Conservation (phyloP, 2,797 vertebrate species). For the Channa striata region DNA sequence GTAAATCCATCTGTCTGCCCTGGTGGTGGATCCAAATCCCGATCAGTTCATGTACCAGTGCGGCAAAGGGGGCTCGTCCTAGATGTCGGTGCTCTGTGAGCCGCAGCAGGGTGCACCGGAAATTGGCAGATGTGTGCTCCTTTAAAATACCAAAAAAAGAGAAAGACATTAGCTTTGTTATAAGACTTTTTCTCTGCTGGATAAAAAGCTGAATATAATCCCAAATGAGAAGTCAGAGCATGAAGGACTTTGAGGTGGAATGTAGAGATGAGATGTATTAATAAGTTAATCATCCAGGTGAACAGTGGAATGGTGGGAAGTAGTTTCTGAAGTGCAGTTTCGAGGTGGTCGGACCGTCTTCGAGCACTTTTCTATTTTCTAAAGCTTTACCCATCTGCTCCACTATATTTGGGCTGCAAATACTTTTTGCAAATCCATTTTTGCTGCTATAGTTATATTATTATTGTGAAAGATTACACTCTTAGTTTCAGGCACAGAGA, state of each 20-base stretch:
- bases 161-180: constrained; percentile 25
- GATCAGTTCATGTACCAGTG: constrained; percentile 19
- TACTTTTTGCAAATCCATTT: no score
- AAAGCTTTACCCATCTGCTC: no score
- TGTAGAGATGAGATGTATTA: constrained; percentile 9
- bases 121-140: constrained; percentile 20
- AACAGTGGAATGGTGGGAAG: constrained; percentile 3
- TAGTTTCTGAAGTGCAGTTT: not conserved
- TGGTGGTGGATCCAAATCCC: constrained; percentile 50
- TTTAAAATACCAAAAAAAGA: constrained; percentile 3
- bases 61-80: constrained; percentile 15
- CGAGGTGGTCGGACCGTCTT: no score
- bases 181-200: constrained; percentile 34
- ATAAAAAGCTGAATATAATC: constrained; percentile 25
- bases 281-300: constrained; percentile 28
- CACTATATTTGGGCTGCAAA: no score
- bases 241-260: not conserved
- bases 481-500: no score
- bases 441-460: no score
- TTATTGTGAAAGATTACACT: no score
- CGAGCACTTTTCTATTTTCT: no score
- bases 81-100: constrained; percentile 25
- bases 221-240: constrained; percentile 35
- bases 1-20: constrained; percentile 72
- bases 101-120: constrained; percentile 11